phyloP scores from a whole-genome alignment of 2,888 invertebrate genomes.

The Gryllus longicercus region DNA sequence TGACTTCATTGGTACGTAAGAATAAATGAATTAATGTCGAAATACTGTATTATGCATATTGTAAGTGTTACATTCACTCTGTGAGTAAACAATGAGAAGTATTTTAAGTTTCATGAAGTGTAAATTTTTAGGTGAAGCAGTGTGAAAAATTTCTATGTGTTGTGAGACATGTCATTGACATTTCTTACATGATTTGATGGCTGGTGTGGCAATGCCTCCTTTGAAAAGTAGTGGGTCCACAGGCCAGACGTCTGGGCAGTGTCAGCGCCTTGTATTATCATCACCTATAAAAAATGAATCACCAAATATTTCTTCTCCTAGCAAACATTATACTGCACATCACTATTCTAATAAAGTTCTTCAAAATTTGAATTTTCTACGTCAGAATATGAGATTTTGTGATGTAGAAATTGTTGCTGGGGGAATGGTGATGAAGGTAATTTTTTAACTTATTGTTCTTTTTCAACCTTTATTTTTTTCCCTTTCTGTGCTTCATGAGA shows the following conservation, averaged over 20 bases:
- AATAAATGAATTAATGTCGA: too few species aligned
- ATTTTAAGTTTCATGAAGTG: too few species aligned
- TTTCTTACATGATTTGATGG: constrained; percentile 47
- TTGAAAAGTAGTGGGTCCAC: constrained; percentile 41
- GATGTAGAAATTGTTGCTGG: constrained; percentile 81
- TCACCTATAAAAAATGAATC: constrained; percentile 21
- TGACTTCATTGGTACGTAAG: too few species aligned
- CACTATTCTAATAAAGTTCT: constrained; percentile 63
- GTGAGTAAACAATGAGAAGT: too few species aligned
- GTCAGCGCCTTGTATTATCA: constrained; percentile 23
- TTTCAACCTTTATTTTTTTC: background rate
- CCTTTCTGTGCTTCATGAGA: background rate
- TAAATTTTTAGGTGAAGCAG: too few species aligned
- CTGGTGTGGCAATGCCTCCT: constrained; percentile 45
- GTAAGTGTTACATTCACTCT: too few species aligned
- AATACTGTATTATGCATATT: too few species aligned
- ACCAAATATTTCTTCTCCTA: background rate
- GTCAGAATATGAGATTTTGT: constrained; percentile 74
- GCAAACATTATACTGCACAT: constrained; percentile 28
- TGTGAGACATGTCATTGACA: background rate
- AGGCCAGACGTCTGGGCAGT: constrained; percentile 11
- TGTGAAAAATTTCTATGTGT: too few species aligned
- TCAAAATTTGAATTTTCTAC: constrained; percentile 67
- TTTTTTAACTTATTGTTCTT: constrained; percentile 19
- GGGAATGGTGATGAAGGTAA: constrained; percentile 64